Percentiles rank a stretch among this genome's conserved stretches.
Conservation (phyloP, 37 sponge, comb jelly and placozoan species). For the Bolinopsis microptera region DNA sequence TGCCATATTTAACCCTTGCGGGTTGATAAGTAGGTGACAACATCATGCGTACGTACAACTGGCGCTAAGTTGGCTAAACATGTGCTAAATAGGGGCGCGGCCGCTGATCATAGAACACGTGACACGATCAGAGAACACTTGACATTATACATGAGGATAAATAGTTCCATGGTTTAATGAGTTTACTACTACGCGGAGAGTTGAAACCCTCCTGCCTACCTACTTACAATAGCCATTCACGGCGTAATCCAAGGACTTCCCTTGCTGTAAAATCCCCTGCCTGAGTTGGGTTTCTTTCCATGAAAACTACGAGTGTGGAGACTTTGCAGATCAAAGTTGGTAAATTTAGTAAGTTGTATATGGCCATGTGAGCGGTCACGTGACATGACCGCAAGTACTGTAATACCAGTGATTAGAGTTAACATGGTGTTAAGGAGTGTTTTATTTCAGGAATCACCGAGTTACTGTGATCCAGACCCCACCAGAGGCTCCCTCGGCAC, state of each 20-base stretch:
- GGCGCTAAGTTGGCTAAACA: not conserved
- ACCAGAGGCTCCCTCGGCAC: not conserved
- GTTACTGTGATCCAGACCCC: not conserved
- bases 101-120: too few relatives aligned
- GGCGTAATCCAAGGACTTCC: not conserved
- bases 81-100: not conserved
- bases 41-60: not conserved
- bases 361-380: too few relatives aligned
- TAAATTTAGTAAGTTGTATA: not conserved
- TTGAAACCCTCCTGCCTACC: not conserved
- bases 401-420: not conserved
- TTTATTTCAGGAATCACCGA: conserved; percentile 40
- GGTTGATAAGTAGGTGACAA: not conserved
- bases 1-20: not conserved
- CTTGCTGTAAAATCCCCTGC: not conserved
- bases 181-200: too few relatives aligned
- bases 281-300: not conserved
- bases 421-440: not conserved
- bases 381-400: not conserved
- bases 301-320: not conserved
- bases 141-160: too few relatives aligned
- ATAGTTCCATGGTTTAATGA: too few relatives aligned
- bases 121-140: too few relatives aligned
- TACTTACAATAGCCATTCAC: not conserved
- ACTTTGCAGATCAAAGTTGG: not conserved